Conservation (phyloP, 2,797 vertebrate genomes). For the Hypotaenidia okinawae region DNA sequence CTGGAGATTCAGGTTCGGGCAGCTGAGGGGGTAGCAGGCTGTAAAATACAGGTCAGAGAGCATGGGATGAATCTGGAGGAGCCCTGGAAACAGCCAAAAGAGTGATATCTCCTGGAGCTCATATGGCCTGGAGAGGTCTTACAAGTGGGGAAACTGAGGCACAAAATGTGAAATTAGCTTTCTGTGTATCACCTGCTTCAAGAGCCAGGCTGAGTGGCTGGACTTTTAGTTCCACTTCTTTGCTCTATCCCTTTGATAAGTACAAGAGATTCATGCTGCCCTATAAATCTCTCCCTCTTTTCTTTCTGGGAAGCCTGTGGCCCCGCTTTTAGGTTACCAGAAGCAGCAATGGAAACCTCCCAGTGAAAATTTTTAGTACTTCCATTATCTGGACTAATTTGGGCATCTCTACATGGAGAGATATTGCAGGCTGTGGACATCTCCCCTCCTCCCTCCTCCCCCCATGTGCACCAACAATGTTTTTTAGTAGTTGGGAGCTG, state of each 20-base stretch:
- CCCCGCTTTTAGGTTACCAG: not conserved
- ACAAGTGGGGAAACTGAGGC: not conserved
- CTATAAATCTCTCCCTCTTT: not conserved
- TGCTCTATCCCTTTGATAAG: not conserved
- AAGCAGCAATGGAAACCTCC: not conserved
- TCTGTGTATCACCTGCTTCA: not conserved
- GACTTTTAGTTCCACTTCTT: not conserved
- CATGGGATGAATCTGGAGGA: not conserved
- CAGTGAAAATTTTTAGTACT: not conserved
- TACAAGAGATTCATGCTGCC: not conserved
- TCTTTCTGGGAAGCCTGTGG: not conserved
- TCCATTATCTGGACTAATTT: not conserved
- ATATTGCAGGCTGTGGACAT: not conserved
- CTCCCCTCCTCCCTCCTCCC: too few relatives aligned
- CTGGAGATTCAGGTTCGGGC: not conserved
- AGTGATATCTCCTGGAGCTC: not conserved
- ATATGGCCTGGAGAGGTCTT: not conserved
- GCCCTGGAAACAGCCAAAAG: accelerated
- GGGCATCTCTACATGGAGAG: not conserved
- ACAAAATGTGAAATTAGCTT: not conserved
- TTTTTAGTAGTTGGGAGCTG: not conserved
- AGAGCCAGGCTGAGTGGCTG: not conserved
- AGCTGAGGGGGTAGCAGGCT: not conserved
- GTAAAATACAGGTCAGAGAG: not conserved
- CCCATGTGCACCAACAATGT: not conserved